Percentiles rank a stretch among this genome's conserved stretches.
phyloP scores from a whole-genome alignment of 2,888 invertebrate species.

The Eilema griseolum region DNA sequence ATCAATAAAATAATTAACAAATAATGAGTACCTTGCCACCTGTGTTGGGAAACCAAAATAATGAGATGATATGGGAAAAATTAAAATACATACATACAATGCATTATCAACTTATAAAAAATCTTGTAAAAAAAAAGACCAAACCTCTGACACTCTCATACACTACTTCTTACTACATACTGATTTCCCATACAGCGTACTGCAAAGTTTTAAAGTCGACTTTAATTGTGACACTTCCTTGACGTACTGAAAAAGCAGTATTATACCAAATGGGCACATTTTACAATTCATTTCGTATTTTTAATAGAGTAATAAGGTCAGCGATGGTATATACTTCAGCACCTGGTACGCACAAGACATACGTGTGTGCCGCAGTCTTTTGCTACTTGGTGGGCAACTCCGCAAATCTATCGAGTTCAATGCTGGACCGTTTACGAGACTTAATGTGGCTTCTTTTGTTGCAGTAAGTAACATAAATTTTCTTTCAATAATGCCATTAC shows the following conservation, averaged over 20 bases:
- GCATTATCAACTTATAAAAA: too few relatives aligned
- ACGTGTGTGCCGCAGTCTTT: slow-evolving; percentile 61
- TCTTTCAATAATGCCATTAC: not conserved
- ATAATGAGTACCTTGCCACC: not conserved
- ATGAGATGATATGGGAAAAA: too few relatives aligned
- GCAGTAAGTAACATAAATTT: slow-evolving; percentile 56
- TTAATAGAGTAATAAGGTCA: slow-evolving; percentile 66
- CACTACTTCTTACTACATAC: too few relatives aligned
- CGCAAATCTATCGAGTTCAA: slow-evolving; percentile 64
- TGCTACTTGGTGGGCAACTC: slow-evolving; percentile 69
- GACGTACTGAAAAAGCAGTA: not conserved
- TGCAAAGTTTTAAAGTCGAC: too few relatives aligned
- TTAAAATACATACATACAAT: too few relatives aligned
- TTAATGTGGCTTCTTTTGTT: slow-evolving; percentile 72
- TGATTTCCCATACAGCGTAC: too few relatives aligned
- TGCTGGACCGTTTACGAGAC: slow-evolving; percentile 73
- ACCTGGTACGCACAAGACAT: slow-evolving; percentile 70
- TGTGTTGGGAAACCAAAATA: too few relatives aligned
- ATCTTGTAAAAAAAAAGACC: too few relatives aligned
- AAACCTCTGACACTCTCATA: too few relatives aligned
- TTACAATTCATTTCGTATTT: slow-evolving; percentile 5
- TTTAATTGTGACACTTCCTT: too few relatives aligned
- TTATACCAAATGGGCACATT: not conserved
- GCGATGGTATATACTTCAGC: slow-evolving; percentile 68
- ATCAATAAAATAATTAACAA: too few relatives aligned